Base-by-base conservation (phyloP, 1,140 invertebrate species). In the Homalodisca vitripennis region DNA sequence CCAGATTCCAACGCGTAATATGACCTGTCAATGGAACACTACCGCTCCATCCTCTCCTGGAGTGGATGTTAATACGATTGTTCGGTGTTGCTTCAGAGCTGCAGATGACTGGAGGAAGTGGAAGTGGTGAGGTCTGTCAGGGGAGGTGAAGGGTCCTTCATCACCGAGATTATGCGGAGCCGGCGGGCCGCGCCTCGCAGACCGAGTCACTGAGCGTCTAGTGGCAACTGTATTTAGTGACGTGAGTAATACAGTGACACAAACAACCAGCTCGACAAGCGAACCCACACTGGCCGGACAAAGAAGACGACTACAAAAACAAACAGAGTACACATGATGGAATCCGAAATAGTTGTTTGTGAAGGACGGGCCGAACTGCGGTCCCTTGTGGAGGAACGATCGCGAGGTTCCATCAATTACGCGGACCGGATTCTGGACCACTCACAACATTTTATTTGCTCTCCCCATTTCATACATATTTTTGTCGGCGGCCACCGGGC, bases 301-400 rank as follows among this genome's bases (percentile, higher is more conserved):
- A 60, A 60, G 55, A 26, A 27, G 55, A 10, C 17, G 6, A 26
- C 48, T 10, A 24, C 55, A 60, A 60, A 60, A 60, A 60, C 55
- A 60, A 60, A 60, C 55, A 27, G 26, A 53, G 3, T 53, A 60
- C 34, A 27, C 55, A n/a, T 24, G 55, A 13, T 27, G 24, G 55
- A 60, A 60, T 60, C 55, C 26, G 55, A 60, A 60, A 60, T 60
- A 60, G 55, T 60, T 60, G 22, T 60, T 60, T 60, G 55, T 60
- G 55, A 30, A 60, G 55, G 55, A 14, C 48, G 48, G 3, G 6
- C 6, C 34, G 34, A n/a, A n/a, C n/a, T 41, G 34, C 34, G 34
- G 34, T 10, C 17, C 34, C 34, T 6, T 41, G 6, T n/a, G n/a
- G n/a, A n/a, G n/a, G n/a, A n/a, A 41, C 34, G 34, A 17, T 41